Conservation (phyloP, 1,140 invertebrate species). For the Macrobrachium rosenbergii region DNA sequence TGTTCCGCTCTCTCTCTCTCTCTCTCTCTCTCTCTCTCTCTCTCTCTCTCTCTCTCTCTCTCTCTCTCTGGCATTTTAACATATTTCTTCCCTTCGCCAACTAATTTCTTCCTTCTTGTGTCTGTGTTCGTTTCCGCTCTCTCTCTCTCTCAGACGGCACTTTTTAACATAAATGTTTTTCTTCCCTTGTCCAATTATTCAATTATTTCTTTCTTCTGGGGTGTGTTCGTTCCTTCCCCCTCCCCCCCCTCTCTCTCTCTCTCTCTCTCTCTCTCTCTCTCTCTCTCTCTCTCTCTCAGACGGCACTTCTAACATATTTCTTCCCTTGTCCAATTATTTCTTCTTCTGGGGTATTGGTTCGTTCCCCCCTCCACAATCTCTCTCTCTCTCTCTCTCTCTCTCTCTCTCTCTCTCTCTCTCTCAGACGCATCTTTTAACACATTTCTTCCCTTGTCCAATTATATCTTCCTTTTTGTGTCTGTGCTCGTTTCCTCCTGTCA, state of each 20-base stretch:
- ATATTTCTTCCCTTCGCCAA: neutral
- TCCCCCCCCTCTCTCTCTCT: neutral
- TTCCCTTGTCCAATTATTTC: neutral
- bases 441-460: neutral
- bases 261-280: neutral
- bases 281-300: neutral
- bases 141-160: neutral
- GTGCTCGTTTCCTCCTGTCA: neutral
- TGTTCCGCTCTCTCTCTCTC: neutral
- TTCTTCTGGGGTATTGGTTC: neutral
- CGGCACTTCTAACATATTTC: neutral
- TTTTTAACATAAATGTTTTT: neutral
- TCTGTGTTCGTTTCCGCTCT: neutral
- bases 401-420: conserved; percentile 6
- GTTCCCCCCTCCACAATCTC: neutral
- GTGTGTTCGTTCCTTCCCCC: neutral
- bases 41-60: conserved; percentile 5
- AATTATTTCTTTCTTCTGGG: neutral
- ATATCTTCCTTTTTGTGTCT: neutral
- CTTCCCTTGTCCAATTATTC: neutral
- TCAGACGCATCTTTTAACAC: neutral
- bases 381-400: neutral
- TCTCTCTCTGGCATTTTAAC: neutral
- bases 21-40: conserved; percentile 28
- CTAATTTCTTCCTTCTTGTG: neutral